Evolutionary conservation across 2,113 vertebrate species (phyloP).

Genomic region (Diphyllodes magnificus): DNA sequence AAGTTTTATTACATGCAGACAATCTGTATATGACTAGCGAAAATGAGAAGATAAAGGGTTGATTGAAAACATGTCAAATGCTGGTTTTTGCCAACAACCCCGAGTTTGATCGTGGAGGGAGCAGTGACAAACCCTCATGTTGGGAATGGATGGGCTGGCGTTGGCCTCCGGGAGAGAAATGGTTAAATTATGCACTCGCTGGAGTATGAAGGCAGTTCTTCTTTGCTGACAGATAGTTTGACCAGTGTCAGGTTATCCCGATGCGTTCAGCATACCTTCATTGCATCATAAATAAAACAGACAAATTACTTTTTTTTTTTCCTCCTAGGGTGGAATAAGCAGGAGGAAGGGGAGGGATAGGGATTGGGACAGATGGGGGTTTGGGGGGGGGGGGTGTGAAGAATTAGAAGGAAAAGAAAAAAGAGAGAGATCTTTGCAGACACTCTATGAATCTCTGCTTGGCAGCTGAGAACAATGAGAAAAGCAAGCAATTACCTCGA

Average conservation of each 20-base stretch:
- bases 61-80: conserved; percentile 15
- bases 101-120: background rate
- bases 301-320: conserved; percentile 86
- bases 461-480: conserved; percentile 82
- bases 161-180: conserved; percentile 73
- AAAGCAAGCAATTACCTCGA: conserved; percentile 92
- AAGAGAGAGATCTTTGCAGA: conserved; percentile 72
- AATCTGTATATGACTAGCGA: background rate
- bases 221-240: conserved; percentile 90
- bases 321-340: conserved; percentile 73
- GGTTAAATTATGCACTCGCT: conserved; percentile 87
- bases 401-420: conserved; percentile 70
- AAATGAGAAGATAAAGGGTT: conserved; percentile 30
- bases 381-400: conserved; percentile 42
- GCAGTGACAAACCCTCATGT: background rate
- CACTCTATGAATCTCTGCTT: conserved; percentile 80
- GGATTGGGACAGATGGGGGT: conserved; percentile 27
- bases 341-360: conserved; percentile 63
- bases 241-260: conserved; percentile 93
- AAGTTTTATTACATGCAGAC: conserved; percentile 42
- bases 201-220: conserved; percentile 94
- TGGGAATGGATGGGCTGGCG: background rate
- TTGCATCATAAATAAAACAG: conserved; percentile 99
- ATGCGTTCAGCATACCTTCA: conserved; percentile 94
- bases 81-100: conserved; percentile 1